phyloP scores from a whole-genome alignment of 2,113 vertebrate genomes.

The Oreocharis arfaki region DNA sequence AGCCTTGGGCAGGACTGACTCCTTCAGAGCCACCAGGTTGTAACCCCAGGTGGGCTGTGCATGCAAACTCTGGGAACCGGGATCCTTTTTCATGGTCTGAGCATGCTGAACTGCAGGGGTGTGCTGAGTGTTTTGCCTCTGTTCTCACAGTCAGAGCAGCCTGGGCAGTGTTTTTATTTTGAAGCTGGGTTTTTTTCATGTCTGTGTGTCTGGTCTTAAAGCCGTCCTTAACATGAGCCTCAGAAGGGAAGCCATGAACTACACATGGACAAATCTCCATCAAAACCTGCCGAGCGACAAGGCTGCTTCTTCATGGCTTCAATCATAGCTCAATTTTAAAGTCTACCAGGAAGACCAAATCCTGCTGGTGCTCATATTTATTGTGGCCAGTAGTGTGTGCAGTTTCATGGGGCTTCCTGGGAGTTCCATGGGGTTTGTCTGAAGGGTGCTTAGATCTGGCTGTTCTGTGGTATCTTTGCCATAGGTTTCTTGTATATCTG shows the following conservation, averaged over 20 bases:
- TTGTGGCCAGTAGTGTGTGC: neutral
- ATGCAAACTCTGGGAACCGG: neutral
- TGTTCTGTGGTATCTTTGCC: neutral
- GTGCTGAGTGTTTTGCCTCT: neutral
- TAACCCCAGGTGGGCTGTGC: neutral
- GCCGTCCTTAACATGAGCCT: neutral
- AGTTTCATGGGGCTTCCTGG: neutral
- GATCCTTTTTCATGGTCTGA: neutral
- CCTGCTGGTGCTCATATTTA: neutral
- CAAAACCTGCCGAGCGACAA: neutral
- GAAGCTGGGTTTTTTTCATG: neutral
- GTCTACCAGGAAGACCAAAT: neutral
- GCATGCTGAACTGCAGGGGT: neutral
- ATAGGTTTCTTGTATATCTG: neutral
- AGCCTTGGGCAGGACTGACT: neutral
- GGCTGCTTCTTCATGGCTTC: neutral
- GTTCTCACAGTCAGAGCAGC: neutral
- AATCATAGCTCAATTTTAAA: neutral
- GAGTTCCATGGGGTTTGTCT: neutral
- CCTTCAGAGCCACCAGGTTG: neutral
- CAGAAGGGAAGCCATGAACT: neutral
- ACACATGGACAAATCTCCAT: neutral
- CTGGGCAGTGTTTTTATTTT: neutral
- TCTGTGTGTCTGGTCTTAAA: neutral
- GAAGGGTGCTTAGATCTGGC: neutral